Evolutionary conservation across 2,113 vertebrate genomes (phyloP).

Genomic region (Phoxinus phoxinus): DNA sequence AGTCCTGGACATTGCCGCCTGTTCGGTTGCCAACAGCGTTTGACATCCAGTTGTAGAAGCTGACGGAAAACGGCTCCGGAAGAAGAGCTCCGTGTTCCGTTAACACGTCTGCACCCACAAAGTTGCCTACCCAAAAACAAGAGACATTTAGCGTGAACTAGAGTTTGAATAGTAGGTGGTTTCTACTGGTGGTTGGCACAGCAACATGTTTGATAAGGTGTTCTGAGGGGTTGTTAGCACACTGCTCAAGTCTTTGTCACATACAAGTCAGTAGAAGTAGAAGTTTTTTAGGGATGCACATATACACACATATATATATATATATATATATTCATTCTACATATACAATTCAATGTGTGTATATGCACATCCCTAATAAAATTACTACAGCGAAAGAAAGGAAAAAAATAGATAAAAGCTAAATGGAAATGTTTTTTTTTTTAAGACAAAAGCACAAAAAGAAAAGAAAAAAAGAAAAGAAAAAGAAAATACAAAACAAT

Average conservation of each 20-base stretch:
- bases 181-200: too few species aligned
- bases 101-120: constrained; percentile 86
- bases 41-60: constrained; percentile 99
- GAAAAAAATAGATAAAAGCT: too few species aligned
- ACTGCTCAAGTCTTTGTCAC: neutral
- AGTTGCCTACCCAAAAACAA: constrained; percentile 78
- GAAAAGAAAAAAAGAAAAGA: neutral
- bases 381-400: too few species aligned
- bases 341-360: too few species aligned
- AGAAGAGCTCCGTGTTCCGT: constrained; percentile 95
- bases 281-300: neutral
- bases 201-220: neutral
- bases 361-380: too few species aligned
- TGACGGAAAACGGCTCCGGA: constrained; percentile 92
- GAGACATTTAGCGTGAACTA: neutral
- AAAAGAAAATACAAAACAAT: neutral
- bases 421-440: too few species aligned
- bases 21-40: constrained; percentile 93
- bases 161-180: too few species aligned
- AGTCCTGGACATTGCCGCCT: constrained; percentile 85
- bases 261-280: neutral
- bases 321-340: neutral
- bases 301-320: neutral
- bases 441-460: neutral
- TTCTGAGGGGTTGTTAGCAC: neutral